Evolutionary conservation across 2,888 invertebrate genomes (phyloP), one percentile per base, ranked within the genome.

Genomic region (Drosophila pseudotakahashii): DNA sequence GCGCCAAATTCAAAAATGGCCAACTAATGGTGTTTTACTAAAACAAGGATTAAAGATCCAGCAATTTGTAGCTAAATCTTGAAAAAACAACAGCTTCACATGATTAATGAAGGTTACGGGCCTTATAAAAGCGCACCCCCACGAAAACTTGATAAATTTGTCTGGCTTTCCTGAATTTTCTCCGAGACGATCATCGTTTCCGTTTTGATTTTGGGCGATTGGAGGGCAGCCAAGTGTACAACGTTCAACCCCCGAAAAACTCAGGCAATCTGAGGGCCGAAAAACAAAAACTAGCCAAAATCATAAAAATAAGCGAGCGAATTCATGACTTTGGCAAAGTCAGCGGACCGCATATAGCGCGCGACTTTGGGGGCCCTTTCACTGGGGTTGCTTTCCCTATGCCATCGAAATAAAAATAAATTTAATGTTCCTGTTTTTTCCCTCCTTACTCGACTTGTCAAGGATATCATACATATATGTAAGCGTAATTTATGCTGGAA

Each of bases 121-220:
- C 48, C 47, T 52, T 53, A 71, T 52, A 4, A 52, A 52, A 26
- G 58, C 58, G 68, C 77, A 75, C 88, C 82, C 88, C 71, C 76
- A 61, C 52, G 73, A n/a, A 59, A 63, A 50, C 67, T 84, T 90
- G 89, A 90, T 89, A 90, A 90, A 91, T 89, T 90, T 91, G 89
- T 89, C 87, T 83, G 79, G 77, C 58, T 77, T 89, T 90, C 84
- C 80, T 83, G 80, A 44, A 50, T 51, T 60, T 51, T 59, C 42
- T 62, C 44, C 62, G 74, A 36, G 34, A 87, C 83, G 90, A 90
- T 90, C 90, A 84, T 84, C 89, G 81, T 83, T 89, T 90, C 90
- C 90, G 90, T 71, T 77, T 66, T 76, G 79, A 78, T 64, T 78
- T 69, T 79, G 64, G 77, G 78, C 36, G 45, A 61, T 63, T 67